Percentiles rank a stretch among this genome's conserved stretches.
phyloP scores from a whole-genome alignment of 2,113 vertebrate genomes.

The Zosterops borbonicus region DNA sequence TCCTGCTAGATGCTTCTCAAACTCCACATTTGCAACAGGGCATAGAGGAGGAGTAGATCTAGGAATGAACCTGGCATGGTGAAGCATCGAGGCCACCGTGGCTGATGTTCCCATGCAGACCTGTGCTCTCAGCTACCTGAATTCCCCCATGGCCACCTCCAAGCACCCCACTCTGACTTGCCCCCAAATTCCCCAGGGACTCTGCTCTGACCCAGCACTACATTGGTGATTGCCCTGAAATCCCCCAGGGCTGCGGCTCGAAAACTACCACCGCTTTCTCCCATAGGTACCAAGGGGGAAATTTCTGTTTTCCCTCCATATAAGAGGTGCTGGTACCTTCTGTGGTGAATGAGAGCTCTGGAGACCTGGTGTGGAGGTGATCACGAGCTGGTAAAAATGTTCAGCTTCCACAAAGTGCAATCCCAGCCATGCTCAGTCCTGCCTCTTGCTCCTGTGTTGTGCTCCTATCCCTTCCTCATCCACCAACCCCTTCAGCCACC shows the following conservation, averaged over 20 bases:
- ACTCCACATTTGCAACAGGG: background rate
- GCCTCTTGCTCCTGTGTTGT: background rate
- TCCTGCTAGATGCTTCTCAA: background rate
- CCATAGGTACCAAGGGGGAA: background rate
- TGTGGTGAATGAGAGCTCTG: background rate
- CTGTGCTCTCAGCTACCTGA: background rate
- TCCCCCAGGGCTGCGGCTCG: conserved; percentile 12
- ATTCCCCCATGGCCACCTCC: background rate
- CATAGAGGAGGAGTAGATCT: background rate
- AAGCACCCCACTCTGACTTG: background rate
- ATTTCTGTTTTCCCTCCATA: background rate
- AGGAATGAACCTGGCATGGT: background rate
- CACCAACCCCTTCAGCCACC: background rate
- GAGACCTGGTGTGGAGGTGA: background rate
- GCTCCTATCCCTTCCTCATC: background rate
- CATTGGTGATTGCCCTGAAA: conserved; percentile 38
- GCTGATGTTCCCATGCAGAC: accelerated
- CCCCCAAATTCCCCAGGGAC: conserved; percentile 59
- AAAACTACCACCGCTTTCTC: background rate
- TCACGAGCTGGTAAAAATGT: accelerated
- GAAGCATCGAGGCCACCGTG: accelerated
- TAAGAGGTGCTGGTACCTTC: background rate
- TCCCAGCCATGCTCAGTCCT: background rate
- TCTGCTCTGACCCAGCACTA: background rate
- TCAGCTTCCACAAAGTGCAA: background rate